A percentile compares a stretch with the other conserved stretches of the same genome.
phyloP scores from a whole-genome alignment of 1,140 invertebrate species.

The Eciton burchellii region DNA sequence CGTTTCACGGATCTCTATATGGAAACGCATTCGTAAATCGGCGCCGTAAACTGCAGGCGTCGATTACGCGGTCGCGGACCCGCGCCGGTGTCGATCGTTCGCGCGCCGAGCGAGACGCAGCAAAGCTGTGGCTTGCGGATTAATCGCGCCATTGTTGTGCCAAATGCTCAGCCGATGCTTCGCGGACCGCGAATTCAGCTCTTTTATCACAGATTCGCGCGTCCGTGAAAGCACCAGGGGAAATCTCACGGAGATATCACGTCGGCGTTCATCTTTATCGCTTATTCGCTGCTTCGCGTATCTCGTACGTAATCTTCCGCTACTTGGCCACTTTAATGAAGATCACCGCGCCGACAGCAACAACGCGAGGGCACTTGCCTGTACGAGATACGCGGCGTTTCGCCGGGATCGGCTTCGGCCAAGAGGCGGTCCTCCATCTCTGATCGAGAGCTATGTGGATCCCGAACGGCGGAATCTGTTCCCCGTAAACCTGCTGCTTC shows the following conservation, averaged over 20 bases:
- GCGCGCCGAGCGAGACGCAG: neutral
- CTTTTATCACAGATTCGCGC: too few relatives aligned
- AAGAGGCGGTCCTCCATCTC: slow-evolving; percentile 12
- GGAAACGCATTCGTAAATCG: slow-evolving; percentile 25
- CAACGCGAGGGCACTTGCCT: slow-evolving; percentile 13
- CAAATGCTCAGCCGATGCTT: too few relatives aligned
- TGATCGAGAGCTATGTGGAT: slow-evolving; percentile 25
- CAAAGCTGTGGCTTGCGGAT: neutral
- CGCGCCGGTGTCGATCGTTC: neutral
- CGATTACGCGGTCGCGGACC: neutral
- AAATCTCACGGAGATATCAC: too few relatives aligned
- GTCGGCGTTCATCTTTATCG: too few relatives aligned
- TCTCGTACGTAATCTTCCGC: neutral
- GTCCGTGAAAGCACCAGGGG: too few relatives aligned
- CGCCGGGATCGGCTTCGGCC: slow-evolving; percentile 4
- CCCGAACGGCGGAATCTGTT: slow-evolving; percentile 41
- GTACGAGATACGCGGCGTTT: slow-evolving; percentile 36
- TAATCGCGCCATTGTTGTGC: too few relatives aligned
- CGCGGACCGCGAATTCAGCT: too few relatives aligned
- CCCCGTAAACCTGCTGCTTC: slow-evolving; percentile 55
- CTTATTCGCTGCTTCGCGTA: too few relatives aligned
- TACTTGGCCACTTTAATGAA: slow-evolving; percentile 4
- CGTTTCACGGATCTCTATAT: neutral
- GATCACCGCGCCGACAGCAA: slow-evolving; percentile 4
- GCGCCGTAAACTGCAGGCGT: neutral